A percentile compares a stretch with the other conserved stretches of the same genome.
phyloP scores from a whole-genome alignment of 2,113 vertebrate genomes.

The Candoia aspera region DNA sequence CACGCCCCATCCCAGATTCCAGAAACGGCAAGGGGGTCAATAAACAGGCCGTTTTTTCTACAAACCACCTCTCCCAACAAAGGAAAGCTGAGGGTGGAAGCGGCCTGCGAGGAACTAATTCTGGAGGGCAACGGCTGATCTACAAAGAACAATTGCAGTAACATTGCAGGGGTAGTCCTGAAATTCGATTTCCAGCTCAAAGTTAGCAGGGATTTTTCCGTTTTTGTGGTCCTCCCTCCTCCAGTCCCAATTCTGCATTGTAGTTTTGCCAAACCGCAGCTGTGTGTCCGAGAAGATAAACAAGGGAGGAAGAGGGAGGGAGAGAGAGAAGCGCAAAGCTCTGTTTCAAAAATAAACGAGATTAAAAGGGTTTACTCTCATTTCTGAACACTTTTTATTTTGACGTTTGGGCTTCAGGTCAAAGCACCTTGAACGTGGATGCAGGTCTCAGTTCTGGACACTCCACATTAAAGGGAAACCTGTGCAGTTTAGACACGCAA shows the following conservation, averaged over 20 bases:
- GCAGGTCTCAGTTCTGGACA: background rate
- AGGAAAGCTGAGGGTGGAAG: constrained; percentile 52
- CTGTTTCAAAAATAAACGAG: constrained; percentile 58
- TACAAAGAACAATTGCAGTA: constrained; percentile 37
- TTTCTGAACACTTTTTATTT: too few relatives aligned
- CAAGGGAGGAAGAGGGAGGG: constrained; percentile 55
- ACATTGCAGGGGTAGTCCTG: constrained; percentile 33
- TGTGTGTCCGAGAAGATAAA: constrained; percentile 61
- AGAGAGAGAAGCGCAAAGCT: background rate
- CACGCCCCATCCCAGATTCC: constrained; percentile 49
- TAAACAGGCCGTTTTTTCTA: constrained; percentile 54
- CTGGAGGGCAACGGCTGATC: constrained; percentile 40
- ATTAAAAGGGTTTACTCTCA: background rate
- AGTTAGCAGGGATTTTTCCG: constrained; percentile 37
- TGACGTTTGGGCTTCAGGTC: background rate
- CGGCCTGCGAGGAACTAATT: constrained; percentile 44
- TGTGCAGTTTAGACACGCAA: too few relatives aligned
- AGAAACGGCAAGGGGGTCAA: constrained; percentile 62
- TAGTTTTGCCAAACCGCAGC: constrained; percentile 52
- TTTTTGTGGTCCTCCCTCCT: background rate
- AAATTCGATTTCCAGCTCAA: constrained; percentile 58
- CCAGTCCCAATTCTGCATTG: constrained; percentile 47
- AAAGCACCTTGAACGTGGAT: background rate
- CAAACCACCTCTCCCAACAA: constrained; percentile 48
- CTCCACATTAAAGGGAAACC: background rate